Evolutionary conservation across 2,888 invertebrate genomes (phyloP).

Genomic region (Heliconius erato): DNA sequence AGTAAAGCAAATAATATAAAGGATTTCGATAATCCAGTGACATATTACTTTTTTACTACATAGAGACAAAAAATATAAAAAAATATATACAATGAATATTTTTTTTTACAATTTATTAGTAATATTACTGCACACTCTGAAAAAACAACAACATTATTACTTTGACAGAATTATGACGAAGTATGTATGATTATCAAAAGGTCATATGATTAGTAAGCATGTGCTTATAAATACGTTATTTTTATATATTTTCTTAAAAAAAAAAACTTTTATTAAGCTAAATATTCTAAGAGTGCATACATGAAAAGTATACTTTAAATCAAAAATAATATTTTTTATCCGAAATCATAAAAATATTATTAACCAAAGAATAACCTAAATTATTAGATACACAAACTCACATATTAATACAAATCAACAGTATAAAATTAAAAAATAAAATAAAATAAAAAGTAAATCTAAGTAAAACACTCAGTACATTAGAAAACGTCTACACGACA

Average conservation of each 20-base stretch:
- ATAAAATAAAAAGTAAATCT: constrained; percentile 25
- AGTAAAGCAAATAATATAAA: too few species aligned
- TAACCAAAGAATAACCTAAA: too few species aligned
- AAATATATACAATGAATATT: too few species aligned
- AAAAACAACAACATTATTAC: not conserved
- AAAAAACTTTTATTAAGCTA: not conserved
- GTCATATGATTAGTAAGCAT: not conserved
- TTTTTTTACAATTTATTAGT: too few species aligned
- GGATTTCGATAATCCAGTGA: too few species aligned
- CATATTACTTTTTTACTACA: too few species aligned
- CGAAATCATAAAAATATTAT: too few species aligned
- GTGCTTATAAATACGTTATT: not conserved
- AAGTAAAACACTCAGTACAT: constrained; percentile 40
- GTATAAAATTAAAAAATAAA: not conserved
- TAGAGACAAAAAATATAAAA: too few species aligned
- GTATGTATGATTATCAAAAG: constrained; percentile 2
- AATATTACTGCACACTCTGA: not conserved
- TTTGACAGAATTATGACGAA: constrained; percentile 17
- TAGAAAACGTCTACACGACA: constrained; percentile 52
- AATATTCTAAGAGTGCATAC: not conserved
- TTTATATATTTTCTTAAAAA: not conserved
- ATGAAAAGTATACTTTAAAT: too few species aligned
- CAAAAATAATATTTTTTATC: too few species aligned
- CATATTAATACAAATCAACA: not conserved
- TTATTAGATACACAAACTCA: not conserved